phyloP scores from a whole-genome alignment of 2,888 invertebrate species.

The Coleophora flavipennella region DNA sequence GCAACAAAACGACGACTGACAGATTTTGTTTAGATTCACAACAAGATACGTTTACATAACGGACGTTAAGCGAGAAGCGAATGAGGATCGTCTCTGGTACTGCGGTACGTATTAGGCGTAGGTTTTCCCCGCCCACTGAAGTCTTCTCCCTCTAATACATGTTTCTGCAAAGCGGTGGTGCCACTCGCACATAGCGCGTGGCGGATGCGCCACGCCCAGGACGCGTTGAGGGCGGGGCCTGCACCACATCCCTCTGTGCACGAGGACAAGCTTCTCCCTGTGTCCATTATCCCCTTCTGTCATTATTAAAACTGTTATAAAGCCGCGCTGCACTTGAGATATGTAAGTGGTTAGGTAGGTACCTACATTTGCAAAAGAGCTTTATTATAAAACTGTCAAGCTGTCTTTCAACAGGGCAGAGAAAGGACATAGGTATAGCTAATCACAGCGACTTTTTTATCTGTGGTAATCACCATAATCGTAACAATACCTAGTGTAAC shows the following conservation, averaged over 20 bases:
- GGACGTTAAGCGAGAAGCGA: slow-evolving; percentile 67
- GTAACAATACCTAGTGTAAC: too few relatives aligned
- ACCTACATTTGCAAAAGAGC: slow-evolving; percentile 5
- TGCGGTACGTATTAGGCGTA: slow-evolving; percentile 22
- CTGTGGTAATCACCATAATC: too few relatives aligned
- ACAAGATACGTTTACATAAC: slow-evolving; percentile 87
- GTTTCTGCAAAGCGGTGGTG: slow-evolving; percentile 11
- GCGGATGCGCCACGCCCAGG: slow-evolving; percentile 28
- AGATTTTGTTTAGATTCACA: slow-evolving; percentile 87
- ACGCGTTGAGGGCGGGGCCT: slow-evolving; percentile 24
- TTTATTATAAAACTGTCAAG: slow-evolving; percentile 6
- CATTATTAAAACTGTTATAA: slow-evolving; percentile 16
- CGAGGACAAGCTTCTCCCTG: too few relatives aligned
- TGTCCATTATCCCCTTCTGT: slow-evolving; percentile 21
- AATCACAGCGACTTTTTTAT: too few relatives aligned
- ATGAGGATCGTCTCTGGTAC: slow-evolving; percentile 59
- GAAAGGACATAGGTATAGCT: too few relatives aligned
- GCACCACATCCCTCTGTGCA: neutral
- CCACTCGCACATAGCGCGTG: slow-evolving; percentile 17
- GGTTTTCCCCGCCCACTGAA: slow-evolving; percentile 33
- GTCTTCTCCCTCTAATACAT: slow-evolving; percentile 23
- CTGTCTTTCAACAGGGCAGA: neutral
- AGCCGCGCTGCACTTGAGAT: slow-evolving; percentile 7
- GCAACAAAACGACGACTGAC: slow-evolving; percentile 76
- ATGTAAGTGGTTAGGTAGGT: too few relatives aligned